phyloP scores from a whole-genome alignment of 1,140 invertebrate species.

The Drosophila teissieri region DNA sequence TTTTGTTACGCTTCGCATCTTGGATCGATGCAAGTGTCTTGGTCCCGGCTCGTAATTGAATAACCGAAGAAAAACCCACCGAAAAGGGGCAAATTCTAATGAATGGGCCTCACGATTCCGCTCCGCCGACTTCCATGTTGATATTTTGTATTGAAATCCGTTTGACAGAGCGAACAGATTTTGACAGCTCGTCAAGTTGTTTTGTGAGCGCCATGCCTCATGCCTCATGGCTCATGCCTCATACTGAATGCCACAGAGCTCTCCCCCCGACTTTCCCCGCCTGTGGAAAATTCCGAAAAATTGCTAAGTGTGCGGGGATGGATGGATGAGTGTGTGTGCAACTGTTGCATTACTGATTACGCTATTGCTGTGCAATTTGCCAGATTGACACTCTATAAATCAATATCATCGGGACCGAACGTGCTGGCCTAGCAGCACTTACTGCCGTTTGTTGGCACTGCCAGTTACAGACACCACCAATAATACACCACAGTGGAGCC shows the following conservation, averaged over 20 bases:
- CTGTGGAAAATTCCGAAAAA: slow-evolving; percentile 1
- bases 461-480: slow-evolving; percentile 17
- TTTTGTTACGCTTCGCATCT: slow-evolving; percentile 21
- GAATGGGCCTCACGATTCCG: slow-evolving; percentile 17
- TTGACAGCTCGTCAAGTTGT: slow-evolving; percentile 64
- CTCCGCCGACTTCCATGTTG: slow-evolving; percentile 9
- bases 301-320: not conserved
- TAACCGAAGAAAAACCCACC: slow-evolving; percentile 17
- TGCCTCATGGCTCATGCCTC: slow-evolving; percentile 1
- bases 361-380: slow-evolving; percentile 62
- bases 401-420: slow-evolving; percentile 44
- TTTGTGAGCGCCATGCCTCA: slow-evolving; percentile 1
- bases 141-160: slow-evolving; percentile 38
- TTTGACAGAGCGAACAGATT: slow-evolving; percentile 54
- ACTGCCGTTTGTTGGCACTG: slow-evolving; percentile 28
- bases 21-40: slow-evolving; percentile 25
- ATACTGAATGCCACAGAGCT: slow-evolving; percentile 7
- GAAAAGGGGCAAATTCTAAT: slow-evolving; percentile 10
- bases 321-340: slow-evolving; percentile 19
- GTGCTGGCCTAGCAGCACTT: slow-evolving; percentile 29
- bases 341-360: slow-evolving; percentile 59
- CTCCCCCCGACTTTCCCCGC: not conserved
- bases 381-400: slow-evolving; percentile 70
- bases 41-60: slow-evolving; percentile 46
- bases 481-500: not conserved